Conservation (phyloP, 2,113 vertebrate species). For the Platysternon megacephalum region DNA sequence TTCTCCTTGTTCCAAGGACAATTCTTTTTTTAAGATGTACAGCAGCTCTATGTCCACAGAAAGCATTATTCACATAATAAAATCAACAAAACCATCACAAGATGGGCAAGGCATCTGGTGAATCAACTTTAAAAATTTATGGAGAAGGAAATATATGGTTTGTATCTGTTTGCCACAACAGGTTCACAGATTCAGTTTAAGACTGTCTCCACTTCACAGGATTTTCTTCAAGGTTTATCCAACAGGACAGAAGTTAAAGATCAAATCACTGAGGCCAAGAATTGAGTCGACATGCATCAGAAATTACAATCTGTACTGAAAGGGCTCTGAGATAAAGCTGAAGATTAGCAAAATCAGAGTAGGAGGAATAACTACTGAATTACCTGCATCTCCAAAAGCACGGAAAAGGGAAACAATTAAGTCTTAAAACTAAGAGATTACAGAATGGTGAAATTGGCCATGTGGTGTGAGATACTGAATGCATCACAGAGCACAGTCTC, state of each 20-base stretch:
- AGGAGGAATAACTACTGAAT: background rate
- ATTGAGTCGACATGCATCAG: conserved; percentile 17
- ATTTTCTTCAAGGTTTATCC: conserved; percentile 29
- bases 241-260: conserved; percentile 1
- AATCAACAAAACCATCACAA: background rate
- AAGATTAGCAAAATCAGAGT: background rate
- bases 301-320: conserved; percentile 27
- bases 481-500: background rate
- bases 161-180: background rate
- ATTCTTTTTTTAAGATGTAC: background rate
- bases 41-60: background rate
- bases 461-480: background rate
- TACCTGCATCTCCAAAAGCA: background rate
- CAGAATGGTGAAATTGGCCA: background rate
- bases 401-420: background rate
- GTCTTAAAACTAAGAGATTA: background rate
- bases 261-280: conserved; percentile 24
- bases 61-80: background rate
- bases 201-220: conserved; percentile 10
- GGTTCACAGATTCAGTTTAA: background rate
- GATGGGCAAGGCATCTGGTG: background rate
- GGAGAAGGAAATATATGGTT: background rate
- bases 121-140: background rate
- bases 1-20: background rate
- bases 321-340: background rate